Evolutionary conservation across 2,888 invertebrate species (phyloP).

Genomic region (Cosmopolites sordidus): DNA sequence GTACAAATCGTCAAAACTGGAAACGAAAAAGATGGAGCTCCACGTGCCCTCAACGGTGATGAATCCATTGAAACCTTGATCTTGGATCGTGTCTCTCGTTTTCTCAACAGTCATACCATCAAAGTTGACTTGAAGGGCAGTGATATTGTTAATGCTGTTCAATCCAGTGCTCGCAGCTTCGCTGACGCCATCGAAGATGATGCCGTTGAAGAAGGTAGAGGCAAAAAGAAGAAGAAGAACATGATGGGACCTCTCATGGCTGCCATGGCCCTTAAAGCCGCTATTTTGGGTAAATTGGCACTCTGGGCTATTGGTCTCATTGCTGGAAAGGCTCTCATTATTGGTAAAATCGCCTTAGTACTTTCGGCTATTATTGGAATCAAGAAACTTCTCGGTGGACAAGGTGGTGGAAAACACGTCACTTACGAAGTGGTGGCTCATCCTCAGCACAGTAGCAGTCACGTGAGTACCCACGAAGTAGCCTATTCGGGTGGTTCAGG

Average conservation of each 20-base stretch:
- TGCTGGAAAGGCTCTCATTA: conserved; percentile 78
- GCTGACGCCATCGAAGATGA: conserved; percentile 63
- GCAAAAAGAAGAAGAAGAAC: conserved; percentile 74
- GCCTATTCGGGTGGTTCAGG: conserved; percentile 47
- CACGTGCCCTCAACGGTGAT: conserved; percentile 65
- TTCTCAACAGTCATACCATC: conserved; percentile 75
- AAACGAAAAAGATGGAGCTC: conserved; percentile 71
- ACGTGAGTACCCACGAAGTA: conserved; percentile 65
- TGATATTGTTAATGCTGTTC: conserved; percentile 75
- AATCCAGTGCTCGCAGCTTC: conserved; percentile 74
- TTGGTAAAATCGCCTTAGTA: conserved; percentile 81
- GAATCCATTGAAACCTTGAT: conserved; percentile 62
- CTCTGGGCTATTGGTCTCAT: conserved; percentile 79
- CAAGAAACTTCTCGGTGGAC: conserved; percentile 73
- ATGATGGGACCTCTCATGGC: conserved; percentile 73
- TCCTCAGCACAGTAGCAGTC: conserved; percentile 71
- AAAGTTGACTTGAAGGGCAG: conserved; percentile 81
- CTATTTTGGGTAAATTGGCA: conserved; percentile 72
- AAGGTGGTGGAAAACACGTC: conserved; percentile 70
- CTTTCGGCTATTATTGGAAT: conserved; percentile 78
- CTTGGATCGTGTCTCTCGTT: conserved; percentile 66
- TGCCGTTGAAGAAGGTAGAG: conserved; percentile 65
- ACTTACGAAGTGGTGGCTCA: conserved; percentile 85
- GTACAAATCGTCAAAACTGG: conserved; percentile 78
- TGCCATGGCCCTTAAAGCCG: conserved; percentile 72